Percentiles rank a stretch among this genome's conserved stretches.
phyloP scores from a whole-genome alignment of 2,797 vertebrate species.

The Phylloscopus collybita region DNA sequence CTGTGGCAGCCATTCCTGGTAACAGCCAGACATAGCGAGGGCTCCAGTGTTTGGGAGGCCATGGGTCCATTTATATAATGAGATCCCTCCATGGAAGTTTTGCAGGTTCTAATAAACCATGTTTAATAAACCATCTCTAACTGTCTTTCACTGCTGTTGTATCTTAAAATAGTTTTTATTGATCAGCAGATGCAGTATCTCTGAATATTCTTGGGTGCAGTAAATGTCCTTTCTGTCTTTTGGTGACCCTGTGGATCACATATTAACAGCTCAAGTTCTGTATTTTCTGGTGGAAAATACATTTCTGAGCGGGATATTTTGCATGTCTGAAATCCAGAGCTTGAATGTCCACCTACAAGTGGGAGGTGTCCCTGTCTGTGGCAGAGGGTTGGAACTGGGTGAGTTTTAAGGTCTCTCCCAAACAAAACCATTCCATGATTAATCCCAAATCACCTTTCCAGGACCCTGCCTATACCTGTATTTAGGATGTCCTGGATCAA shows the following conservation, averaged over 20 bases:
- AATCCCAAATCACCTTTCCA: background rate
- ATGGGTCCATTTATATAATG: background rate
- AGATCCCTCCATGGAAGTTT: background rate
- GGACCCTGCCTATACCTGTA: background rate
- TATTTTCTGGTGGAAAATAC: background rate
- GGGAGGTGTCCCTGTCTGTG: background rate
- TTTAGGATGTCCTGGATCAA: background rate
- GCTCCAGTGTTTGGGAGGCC: background rate
- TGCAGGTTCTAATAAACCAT: background rate
- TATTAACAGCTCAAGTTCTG: background rate
- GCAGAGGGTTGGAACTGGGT: background rate
- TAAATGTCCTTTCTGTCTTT: background rate
- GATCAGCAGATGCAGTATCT: background rate
- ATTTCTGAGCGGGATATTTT: background rate
- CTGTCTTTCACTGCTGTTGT: background rate
- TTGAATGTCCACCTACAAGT: background rate
- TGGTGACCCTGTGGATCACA: background rate
- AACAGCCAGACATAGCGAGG: background rate
- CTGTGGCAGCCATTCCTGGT: background rate
- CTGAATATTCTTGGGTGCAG: background rate
- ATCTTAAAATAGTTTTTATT: constrained; percentile 9
- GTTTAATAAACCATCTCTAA: background rate
- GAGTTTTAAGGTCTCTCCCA: background rate
- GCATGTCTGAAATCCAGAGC: background rate
- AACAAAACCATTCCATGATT: background rate